Percentiles rank a stretch among this genome's conserved stretches.
Conservation (phyloP, 2,113 vertebrate species). For the Cheilinus undulatus region DNA sequence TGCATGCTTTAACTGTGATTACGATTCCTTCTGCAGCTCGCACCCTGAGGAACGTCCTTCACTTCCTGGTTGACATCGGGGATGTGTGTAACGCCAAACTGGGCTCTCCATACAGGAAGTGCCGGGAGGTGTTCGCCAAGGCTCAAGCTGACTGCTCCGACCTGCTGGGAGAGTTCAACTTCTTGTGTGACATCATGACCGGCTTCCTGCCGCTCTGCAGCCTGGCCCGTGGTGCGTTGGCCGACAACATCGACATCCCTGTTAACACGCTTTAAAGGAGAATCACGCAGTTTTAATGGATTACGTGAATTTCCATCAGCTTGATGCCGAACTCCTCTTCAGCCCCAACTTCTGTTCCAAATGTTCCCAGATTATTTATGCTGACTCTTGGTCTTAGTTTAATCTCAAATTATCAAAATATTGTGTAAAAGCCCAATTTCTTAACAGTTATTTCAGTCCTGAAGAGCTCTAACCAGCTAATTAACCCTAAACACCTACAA, state of each 20-base stretch:
- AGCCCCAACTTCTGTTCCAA: no score
- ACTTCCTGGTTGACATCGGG: slow-evolving; percentile 84
- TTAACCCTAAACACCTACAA: no score
- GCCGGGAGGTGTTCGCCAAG: slow-evolving; percentile 75
- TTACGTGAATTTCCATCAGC: no score
- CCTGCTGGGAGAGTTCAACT: slow-evolving; percentile 73
- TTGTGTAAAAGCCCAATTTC: no score
- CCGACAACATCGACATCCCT: not conserved
- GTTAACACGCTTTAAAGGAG: no score
- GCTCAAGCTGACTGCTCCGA: slow-evolving; percentile 81
- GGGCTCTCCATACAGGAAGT: slow-evolving; percentile 85
- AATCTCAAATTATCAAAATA: no score
- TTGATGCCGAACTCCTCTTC: no score
- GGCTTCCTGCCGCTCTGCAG: slow-evolving; percentile 85
- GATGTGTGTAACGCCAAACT: slow-evolving; percentile 86
- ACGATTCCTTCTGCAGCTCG: slow-evolving; percentile 79
- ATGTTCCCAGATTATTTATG: no score
- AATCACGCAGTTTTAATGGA: no score
- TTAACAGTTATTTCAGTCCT: no score
- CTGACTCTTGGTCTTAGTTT: no score
- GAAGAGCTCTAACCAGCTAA: no score
- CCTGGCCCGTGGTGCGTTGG: slow-evolving; percentile 75
- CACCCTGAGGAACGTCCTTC: slow-evolving; percentile 84
- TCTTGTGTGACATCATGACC: slow-evolving; percentile 85
- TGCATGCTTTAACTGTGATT: not conserved